Conservation (phyloP, 2,888 invertebrate genomes). For the Ormyrus thymus region DNA sequence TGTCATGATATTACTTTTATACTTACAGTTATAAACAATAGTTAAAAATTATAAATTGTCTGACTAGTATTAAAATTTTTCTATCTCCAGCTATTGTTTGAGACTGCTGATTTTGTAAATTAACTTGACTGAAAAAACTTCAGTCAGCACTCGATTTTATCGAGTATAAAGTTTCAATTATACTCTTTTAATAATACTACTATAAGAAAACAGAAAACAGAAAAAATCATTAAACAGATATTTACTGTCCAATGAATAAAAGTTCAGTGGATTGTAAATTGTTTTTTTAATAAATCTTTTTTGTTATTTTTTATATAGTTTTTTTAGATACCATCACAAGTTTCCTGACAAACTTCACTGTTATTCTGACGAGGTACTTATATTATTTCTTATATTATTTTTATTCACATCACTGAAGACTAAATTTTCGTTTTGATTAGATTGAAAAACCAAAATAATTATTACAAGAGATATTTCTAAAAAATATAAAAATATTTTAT, state of each 20-base stretch:
- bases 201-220: constrained; percentile 34
- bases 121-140: constrained; percentile 18
- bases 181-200: constrained; percentile 3
- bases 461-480: background rate
- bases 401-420: no score
- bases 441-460: background rate
- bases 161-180: constrained; percentile 14
- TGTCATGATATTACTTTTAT: constrained; percentile 21
- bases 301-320: constrained; percentile 20
- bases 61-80: constrained; percentile 38
- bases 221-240: background rate
- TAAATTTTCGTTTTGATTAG: no score
- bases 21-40: constrained; percentile 47
- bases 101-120: constrained; percentile 11
- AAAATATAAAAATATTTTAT: constrained; percentile 24
- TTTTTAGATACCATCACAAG: constrained; percentile 38
- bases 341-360: constrained; percentile 6
- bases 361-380: constrained; percentile 25
- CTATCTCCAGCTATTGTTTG: constrained; percentile 31
- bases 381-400: background rate
- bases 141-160: constrained; percentile 33
- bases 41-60: constrained; percentile 30
- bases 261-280: constrained; percentile 14
- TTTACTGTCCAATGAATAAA: constrained; percentile 11
- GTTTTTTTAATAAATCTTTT: constrained; percentile 7